Evolutionary conservation across 1,140 invertebrate species (phyloP), one percentile per base, ranked within the genome.

Genomic region (Formica selysi): DNA sequence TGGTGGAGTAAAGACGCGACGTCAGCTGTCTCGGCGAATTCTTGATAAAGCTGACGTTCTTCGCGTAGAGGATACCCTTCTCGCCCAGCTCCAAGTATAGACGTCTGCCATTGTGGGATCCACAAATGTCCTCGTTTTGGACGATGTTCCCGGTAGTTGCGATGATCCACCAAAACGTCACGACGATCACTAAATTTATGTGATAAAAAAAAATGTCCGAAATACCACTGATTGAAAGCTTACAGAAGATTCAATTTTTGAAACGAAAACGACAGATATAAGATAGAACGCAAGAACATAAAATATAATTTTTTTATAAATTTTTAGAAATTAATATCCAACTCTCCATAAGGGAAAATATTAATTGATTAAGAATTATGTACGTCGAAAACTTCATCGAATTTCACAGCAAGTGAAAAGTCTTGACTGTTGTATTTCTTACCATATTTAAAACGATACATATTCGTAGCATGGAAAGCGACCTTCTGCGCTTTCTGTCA

Each of bases 51-150:
- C 95, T 94, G 3, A 96, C 94, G 92, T 97, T 96, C 76, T 94
- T 95, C 1, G 96, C 96, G 57, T 95, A 95, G 4, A 97, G 89
- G 6, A 96, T 93, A 0, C 96, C 96, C 5, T 95, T 95, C 79
- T 96, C 96, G 13, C 96, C 96, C 26, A 96, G 91, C 87, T 97
- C 96, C 8, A 97, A 89, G 85, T 97, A 97, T 48, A 97, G 91
- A 16, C 96, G 93, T 26, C 96, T 91, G 5, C 96, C 96, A 91
- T 96, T 96, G 89, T 96, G 95, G 19, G 94, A 91, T 16, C 96
- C 96, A 88, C 96, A 97, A 67, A 97, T 96, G 85, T 97, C 96
- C 84, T 96, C 94, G 76, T 96, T 95, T 4, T 95, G 93, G 26
- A 94, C 73, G 6, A 93, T 76, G 4, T 93, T 88, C 11, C 91